A percentile compares a stretch with the other conserved stretches of the same genome.
These are phyloP conservation scores for Macquaria australasica DNA, from an alignment of 2,113 vertebrate species.

Conservation along the genomic window DNA sequence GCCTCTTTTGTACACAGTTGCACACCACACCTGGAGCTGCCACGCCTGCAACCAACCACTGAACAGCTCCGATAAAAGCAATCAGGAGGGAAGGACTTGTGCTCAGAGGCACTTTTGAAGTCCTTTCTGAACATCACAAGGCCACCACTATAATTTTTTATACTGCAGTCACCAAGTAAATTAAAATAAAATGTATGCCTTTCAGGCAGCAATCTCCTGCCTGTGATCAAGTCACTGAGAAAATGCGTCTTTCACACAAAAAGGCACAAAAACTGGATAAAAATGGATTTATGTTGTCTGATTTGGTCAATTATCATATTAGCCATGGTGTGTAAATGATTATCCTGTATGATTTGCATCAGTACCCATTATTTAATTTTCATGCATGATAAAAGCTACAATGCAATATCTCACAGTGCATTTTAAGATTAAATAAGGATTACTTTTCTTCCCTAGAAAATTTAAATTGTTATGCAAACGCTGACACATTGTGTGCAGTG, in stretches of 20 bases:
- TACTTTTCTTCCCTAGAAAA: neutral
- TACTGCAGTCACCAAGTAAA: conserved; percentile 11
- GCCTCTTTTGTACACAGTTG: conserved; percentile 9
- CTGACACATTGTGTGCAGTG: neutral
- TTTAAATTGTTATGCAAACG: conserved; percentile 2
- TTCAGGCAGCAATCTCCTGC: conserved; percentile 23
- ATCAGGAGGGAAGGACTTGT: neutral
- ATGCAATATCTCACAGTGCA: neutral
- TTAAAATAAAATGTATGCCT: conserved; percentile 6
- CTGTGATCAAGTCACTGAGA: conserved; percentile 16
- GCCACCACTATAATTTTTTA: neutral
- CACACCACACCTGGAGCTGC: conserved; percentile 43
- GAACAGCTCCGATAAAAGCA: conserved; percentile 11
- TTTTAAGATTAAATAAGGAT: neutral
- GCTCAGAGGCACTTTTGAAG: conserved; percentile 23
- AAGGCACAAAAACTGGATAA: neutral
- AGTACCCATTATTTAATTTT: neutral
- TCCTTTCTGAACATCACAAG: neutral
- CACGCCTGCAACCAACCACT: conserved; percentile 1
- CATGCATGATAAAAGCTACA: neutral
- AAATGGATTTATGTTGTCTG: conserved; percentile 1
- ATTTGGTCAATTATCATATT: neutral
- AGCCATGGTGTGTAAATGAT: neutral
- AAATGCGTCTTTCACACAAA: neutral
- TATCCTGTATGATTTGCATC: neutral